phyloP scores from a whole-genome alignment of 2,888 invertebrate species.

The Melieria crassipennis region DNA sequence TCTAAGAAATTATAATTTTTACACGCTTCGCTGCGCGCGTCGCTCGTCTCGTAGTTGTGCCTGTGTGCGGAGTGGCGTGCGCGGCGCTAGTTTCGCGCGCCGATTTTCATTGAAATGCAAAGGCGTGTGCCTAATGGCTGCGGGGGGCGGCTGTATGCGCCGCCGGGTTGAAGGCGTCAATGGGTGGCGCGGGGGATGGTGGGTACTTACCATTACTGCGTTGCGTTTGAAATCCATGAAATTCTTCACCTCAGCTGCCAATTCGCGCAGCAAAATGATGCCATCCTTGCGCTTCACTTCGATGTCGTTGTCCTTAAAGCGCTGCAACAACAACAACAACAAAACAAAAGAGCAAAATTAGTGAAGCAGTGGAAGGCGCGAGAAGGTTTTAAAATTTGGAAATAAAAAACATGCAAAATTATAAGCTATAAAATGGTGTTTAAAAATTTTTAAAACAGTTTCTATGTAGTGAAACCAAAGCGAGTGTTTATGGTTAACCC shows the following conservation, averaged over 20 bases:
- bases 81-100: conserved; percentile 6
- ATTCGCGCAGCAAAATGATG: conserved; percentile 83
- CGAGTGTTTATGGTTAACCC: too few relatives aligned
- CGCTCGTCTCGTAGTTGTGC: not conserved
- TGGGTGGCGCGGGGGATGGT: not conserved
- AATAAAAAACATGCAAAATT: conserved; percentile 15
- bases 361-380: conserved; percentile 22
- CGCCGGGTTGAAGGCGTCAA: not conserved
- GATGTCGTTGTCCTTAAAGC: conserved; percentile 81
- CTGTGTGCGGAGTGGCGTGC: not conserved
- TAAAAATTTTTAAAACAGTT: too few relatives aligned
- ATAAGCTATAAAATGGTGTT: too few relatives aligned
- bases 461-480: too few relatives aligned
- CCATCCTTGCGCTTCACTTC: conserved; percentile 86
- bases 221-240: conserved; percentile 94
- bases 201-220: conserved; percentile 83
- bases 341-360: conserved; percentile 11
- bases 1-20: conserved; percentile 56
- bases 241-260: conserved; percentile 90
- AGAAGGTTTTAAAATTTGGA: conserved; percentile 32
- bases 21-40: conserved; percentile 9
- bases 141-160: not conserved
- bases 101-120: not conserved
- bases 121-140: not conserved
- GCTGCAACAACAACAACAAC: conserved; percentile 68